Conservation (phyloP, 1,140 invertebrate species). For the Stenopsyche tienmushanensis region DNA sequence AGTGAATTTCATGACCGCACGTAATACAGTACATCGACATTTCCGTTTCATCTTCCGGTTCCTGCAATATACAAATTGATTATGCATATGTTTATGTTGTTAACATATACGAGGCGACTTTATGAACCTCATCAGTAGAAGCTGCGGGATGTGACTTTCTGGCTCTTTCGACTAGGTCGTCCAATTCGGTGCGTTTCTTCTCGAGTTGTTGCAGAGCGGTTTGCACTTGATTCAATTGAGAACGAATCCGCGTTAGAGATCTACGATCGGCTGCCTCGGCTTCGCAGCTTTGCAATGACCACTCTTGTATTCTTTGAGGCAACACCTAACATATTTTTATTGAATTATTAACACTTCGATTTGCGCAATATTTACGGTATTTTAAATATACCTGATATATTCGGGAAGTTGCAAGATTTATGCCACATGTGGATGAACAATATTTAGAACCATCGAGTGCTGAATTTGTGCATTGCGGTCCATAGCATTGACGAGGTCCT, state of each 20-base stretch:
- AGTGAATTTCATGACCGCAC: constrained; percentile 91
- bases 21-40: constrained; percentile 94
- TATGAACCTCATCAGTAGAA: constrained; percentile 31
- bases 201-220: constrained; percentile 77
- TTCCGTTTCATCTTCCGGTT: constrained; percentile 73
- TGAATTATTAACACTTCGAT: constrained; percentile 16
- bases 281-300: constrained; percentile 84
- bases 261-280: constrained; percentile 87
- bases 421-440: constrained; percentile 91
- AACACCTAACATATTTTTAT: constrained; percentile 60
- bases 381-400: constrained; percentile 69
- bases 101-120: not conserved
- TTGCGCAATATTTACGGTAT: constrained; percentile 1
- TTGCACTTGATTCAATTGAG: constrained; percentile 74
- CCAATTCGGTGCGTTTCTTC: constrained; percentile 73
- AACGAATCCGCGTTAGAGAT: constrained; percentile 78
- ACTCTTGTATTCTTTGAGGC: constrained; percentile 92
- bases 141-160: constrained; percentile 55
- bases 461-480: constrained; percentile 79
- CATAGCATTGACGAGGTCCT: constrained; percentile 81
- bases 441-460: constrained; percentile 89
- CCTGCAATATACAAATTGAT: constrained; percentile 24
- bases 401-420: constrained; percentile 83
- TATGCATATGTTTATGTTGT: not conserved
- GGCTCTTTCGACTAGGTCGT: constrained; percentile 77